Evolutionary conservation across 1,140 invertebrate species (phyloP), one percentile per base, ranked within the genome.

Genomic region (Pseudomyrmex cubaensis): DNA sequence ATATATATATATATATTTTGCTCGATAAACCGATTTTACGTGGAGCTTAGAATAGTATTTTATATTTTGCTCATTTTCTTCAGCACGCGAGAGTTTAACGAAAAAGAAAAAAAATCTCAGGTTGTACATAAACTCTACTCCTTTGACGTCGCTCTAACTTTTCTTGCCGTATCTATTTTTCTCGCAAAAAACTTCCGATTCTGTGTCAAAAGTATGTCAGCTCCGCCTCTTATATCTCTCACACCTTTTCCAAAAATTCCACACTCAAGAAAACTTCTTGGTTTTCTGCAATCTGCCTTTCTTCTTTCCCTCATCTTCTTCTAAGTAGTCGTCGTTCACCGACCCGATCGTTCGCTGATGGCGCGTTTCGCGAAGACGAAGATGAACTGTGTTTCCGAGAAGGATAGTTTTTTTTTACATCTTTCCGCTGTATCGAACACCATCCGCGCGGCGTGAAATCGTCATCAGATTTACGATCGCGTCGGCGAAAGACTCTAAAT

Each of bases 241-340:
- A 82, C 46, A 35, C 5, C 35, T 35, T 80, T 85, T 82, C 72
- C 59, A 59, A 67, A 59, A 67, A 75, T 72, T 84, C 69, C 66
- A 52, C 56, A 69, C 66, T 66, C 82, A 86, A 56, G 61, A 84
- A 78, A 78, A 59, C 63, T 84, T 59, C 82, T 86, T 73, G 61
- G 76, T 76, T 88, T 87, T 77, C 75, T 80, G 69, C 46, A 12
- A 35, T 73, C 44, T 62, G 61, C 54, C 50, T 78, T 83, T 74
- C 83, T 84, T 84, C 84, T 80, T 82, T 88, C 77, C 77, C 80
- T 72, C 76, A 57, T 77, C 78, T 86, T 83, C 35, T 35, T 35
- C 35, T 35, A 7, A 35, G 74, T 76, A 82, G 56, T 67, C 54
- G 54, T 62, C 63, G 13, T 76, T 70, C 72, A 74, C 44, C 61